These are phyloP conservation scores for Kryptopterus vitreolus DNA, from an alignment of 2,797 vertebrate genomes.

Conservation along the genomic window DNA sequence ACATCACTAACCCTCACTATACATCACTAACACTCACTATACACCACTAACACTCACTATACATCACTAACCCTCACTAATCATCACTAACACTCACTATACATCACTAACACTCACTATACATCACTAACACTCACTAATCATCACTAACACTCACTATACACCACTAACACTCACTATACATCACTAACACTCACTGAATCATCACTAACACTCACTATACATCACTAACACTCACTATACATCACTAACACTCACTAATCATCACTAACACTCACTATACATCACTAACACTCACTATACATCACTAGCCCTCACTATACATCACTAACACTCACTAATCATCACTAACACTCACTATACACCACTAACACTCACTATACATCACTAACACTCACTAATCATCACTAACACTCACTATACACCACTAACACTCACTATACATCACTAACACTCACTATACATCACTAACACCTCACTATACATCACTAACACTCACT, in stretches of 20 bases:
- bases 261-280: too few species aligned
- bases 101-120: not conserved
- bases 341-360: not conserved
- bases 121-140: not conserved
- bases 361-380: not conserved
- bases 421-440: not conserved
- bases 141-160: not conserved
- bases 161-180: not conserved
- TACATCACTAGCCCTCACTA: too few species aligned
- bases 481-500: not conserved
- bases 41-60: not conserved
- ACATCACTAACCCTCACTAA: not conserved
- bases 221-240: not conserved
- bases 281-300: not conserved
- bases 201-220: not conserved
- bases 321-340: not conserved
- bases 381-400: not conserved
- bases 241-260: not conserved
- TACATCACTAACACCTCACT: not conserved
- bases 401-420: not conserved
- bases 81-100: not conserved
- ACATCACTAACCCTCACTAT: not conserved
- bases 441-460: not conserved
- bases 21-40: not conserved
- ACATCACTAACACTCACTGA: not conserved